Conservation (phyloP, 2,888 invertebrate genomes). For the Agrenia bidenticulata region DNA sequence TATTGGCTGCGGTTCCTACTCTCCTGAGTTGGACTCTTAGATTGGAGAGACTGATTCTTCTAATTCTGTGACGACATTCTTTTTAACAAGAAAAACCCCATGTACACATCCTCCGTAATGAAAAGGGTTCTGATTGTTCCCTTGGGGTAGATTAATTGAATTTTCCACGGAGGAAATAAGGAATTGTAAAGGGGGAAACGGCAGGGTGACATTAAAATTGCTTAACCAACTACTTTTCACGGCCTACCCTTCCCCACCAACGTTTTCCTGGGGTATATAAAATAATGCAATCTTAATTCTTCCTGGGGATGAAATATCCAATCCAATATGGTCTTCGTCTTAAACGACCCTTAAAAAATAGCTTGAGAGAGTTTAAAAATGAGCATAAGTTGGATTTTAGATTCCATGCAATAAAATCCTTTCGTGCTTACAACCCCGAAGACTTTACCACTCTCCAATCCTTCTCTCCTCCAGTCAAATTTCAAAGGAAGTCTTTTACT, state of each 20-base stretch:
- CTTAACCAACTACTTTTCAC: conserved; percentile 5
- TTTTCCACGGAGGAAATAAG: conserved; percentile 23
- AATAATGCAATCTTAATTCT: conserved; percentile 2
- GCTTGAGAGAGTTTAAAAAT: too few relatives aligned
- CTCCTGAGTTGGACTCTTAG: too few relatives aligned
- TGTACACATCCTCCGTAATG: conserved; percentile 21
- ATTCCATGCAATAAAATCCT: too few relatives aligned
- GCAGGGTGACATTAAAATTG: conserved; percentile 1
- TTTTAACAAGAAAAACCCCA: too few relatives aligned
- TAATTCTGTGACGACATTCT: too few relatives aligned
- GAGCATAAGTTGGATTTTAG: not conserved
- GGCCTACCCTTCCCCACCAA: not conserved
- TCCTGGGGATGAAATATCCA: conserved; percentile 3
- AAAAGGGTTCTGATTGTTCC: conserved; percentile 45
- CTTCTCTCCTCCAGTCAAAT: too few relatives aligned
- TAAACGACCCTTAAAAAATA: conserved; percentile 5
- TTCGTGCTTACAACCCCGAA: too few relatives aligned
- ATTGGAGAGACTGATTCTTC: too few relatives aligned
- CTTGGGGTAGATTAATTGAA: conserved; percentile 45
- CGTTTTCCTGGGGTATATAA: not conserved
- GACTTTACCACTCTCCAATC: too few relatives aligned
- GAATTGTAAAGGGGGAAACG: conserved; percentile 1
- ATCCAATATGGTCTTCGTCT: conserved; percentile 2
- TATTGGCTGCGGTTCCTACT: too few relatives aligned
- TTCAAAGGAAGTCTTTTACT: too few relatives aligned